Conservation (phyloP, 2,797 vertebrate genomes). For the Channallabes apus region DNA sequence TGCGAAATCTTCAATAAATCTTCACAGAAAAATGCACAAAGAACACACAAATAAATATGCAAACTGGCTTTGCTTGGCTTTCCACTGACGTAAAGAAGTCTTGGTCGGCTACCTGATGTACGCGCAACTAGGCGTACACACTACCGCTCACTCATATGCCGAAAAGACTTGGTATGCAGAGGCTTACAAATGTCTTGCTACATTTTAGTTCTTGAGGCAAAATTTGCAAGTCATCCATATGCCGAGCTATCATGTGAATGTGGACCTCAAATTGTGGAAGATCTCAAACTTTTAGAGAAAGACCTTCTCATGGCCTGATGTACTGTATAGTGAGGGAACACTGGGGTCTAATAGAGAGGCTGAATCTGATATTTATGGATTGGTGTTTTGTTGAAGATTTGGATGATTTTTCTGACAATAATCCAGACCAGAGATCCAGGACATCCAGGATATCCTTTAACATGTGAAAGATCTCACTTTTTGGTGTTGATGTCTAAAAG, state of each 20-base stretch:
- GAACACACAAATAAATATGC: too few relatives aligned
- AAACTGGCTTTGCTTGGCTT: too few relatives aligned
- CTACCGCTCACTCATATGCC: too few relatives aligned
- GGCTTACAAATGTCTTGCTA: too few relatives aligned
- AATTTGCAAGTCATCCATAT: too few relatives aligned
- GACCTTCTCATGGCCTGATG: background rate
- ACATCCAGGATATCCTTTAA: background rate
- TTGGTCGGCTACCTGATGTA: too few relatives aligned
- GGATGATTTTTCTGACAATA: background rate
- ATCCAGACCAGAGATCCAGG: background rate
- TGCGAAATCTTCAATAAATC: too few relatives aligned
- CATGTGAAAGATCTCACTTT: background rate
- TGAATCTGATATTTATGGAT: background rate
- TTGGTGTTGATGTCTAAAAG: background rate
- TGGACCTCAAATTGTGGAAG: background rate
- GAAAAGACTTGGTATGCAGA: too few relatives aligned
- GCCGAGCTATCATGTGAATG: background rate
- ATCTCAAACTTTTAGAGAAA: background rate
- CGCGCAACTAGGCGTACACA: too few relatives aligned
- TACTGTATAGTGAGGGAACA: background rate
- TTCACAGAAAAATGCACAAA: too few relatives aligned
- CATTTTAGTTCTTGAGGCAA: too few relatives aligned
- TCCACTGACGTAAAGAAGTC: too few relatives aligned
- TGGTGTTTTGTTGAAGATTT: background rate
- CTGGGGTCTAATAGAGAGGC: background rate